Evolutionary conservation across 2,113 vertebrate species (phyloP).

Genomic region (Charadrius vociferus): DNA sequence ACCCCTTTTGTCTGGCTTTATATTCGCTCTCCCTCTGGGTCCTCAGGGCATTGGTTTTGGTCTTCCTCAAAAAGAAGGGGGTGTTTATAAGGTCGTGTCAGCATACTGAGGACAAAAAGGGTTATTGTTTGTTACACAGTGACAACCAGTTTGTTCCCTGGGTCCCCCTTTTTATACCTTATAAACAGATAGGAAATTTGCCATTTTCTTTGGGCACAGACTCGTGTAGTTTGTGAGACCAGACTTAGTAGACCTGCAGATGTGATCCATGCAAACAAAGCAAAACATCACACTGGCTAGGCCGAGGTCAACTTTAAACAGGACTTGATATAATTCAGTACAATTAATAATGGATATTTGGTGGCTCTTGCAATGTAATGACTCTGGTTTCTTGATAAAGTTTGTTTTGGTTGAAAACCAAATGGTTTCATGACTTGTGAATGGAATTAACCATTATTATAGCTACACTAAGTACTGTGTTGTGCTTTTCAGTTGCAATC

Average conservation of each 20-base stretch:
- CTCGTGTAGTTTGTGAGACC: accelerated
- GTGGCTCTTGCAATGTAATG: not conserved
- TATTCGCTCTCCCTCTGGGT: not conserved
- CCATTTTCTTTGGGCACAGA: not conserved
- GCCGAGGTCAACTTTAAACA: not conserved
- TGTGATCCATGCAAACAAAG: not conserved
- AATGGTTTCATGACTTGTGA: not conserved
- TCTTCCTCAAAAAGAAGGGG: not conserved
- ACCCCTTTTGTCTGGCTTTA: not conserved
- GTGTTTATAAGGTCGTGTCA: not conserved
- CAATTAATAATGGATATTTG: not conserved
- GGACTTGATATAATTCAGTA: not conserved
- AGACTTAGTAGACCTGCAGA: not conserved
- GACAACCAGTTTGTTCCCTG: not conserved
- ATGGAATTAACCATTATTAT: not conserved
- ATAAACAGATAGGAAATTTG: not conserved
- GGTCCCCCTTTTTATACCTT: not conserved
- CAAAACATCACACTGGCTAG: not conserved
- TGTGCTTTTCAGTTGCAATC: not conserved
- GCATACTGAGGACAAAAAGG: not conserved
- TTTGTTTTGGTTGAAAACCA: not conserved
- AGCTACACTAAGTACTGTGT: not conserved
- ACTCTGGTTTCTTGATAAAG: not conserved
- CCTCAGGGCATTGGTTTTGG: not conserved
- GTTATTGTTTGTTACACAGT: not conserved